Base-by-base conservation (phyloP, 2,797 vertebrate genomes). In the Falco rusticolus region DNA sequence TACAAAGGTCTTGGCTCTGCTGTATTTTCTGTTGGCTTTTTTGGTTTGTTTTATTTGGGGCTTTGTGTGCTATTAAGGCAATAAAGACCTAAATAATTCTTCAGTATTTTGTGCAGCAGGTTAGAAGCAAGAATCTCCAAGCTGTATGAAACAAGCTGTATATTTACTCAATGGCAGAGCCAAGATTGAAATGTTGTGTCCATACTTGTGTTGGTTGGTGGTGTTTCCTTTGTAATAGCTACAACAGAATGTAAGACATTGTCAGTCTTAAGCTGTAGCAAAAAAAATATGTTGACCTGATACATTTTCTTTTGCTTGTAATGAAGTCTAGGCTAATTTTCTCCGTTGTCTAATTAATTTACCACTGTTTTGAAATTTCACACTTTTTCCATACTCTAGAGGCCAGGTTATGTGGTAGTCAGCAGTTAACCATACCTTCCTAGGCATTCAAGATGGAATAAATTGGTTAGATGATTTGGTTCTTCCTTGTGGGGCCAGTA, bases 381-480 rank as follows among this genome's bases (percentile, higher is more conserved):
- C 10, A 5, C 10, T 70, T 92, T 84, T 96, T 88, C 84, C 80
- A 31, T 51, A 74, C 5, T 5, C 16, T 39, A 18, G 28, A 84
- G 54, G 29, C 59, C 65, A 94, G 65, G 56, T 74, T 90, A 63
- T 45, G 82, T 54, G n/a, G 26, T 53, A 82, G 60, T 78, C 75
- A 68, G 80, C n/a, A 78, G 60, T 66, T 75, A 54, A 54, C 47
- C 34, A 47, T 39, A 76, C 41, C 50, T 89, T 92, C 72, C 57
- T 51, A 69, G 64, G 48, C 18, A n/a, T 89, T 87, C 65, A 87
- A 78, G 68, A 72, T 63, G 87, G 94, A 97, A 96, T 89, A 93
- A 93, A 78, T 21, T 53, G 20, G 48, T 91, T 90, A 83, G 80
- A 87, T 87, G 68, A 94, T 80, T 51, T 64, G 18, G 9, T 87